phyloP scores from a whole-genome alignment of 2,797 vertebrate species.

The Pristis pectinata region DNA sequence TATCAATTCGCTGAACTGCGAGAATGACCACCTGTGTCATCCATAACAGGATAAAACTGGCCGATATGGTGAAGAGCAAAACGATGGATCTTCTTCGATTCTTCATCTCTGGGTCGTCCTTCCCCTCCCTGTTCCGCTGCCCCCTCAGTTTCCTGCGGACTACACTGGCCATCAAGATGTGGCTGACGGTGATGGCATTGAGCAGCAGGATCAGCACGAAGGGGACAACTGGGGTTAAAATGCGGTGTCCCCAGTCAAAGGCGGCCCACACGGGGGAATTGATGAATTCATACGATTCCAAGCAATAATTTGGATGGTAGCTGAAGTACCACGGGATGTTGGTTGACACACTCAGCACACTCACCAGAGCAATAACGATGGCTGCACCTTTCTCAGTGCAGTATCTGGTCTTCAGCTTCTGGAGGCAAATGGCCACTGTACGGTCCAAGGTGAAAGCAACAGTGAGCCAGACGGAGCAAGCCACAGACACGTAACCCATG shows the following conservation, averaged over 20 bases:
- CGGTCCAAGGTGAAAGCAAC: background rate
- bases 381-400: background rate
- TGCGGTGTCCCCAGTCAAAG: background rate
- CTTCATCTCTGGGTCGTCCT: background rate
- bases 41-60: background rate
- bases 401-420: background rate
- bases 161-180: background rate
- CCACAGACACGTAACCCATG: too few relatives aligned
- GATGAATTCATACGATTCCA: too few relatives aligned
- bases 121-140: background rate
- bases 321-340: background rate
- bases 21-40: background rate
- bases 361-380: background rate
- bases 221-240: background rate
- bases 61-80: background rate
- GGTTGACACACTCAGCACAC: background rate
- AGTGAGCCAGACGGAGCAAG: background rate
- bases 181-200: background rate
- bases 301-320: too few relatives aligned
- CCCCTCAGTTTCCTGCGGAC: background rate
- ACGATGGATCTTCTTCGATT: background rate
- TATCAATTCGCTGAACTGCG: background rate
- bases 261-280: background rate
- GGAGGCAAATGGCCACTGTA: conserved; percentile 2
- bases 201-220: background rate